Percentiles rank a stretch among this genome's conserved stretches.
phyloP scores from a whole-genome alignment of 2,113 vertebrate species.

The Nansenia antarctica region DNA sequence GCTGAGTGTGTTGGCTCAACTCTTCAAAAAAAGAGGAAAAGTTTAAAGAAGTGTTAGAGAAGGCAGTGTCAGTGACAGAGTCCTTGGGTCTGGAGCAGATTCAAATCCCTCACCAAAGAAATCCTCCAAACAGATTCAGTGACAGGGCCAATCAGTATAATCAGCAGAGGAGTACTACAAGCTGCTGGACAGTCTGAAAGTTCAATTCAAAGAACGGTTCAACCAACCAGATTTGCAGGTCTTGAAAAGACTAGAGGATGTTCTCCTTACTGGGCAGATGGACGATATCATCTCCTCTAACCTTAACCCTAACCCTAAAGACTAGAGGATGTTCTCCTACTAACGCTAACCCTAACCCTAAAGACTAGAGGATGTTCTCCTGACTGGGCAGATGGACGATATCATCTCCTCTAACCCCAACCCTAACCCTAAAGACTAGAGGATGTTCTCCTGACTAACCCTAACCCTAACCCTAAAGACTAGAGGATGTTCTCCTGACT shows the following conservation, averaged over 20 bases:
- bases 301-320: too few species aligned
- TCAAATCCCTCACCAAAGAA: constrained; percentile 22
- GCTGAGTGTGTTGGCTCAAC: constrained; percentile 12
- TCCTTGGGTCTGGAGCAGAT: constrained; percentile 10
- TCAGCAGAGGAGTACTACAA: not conserved
- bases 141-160: constrained; percentile 1
- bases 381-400: not conserved
- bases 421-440: too few species aligned
- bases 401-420: too few species aligned
- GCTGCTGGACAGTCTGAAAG: not conserved
- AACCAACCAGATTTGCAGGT: not conserved
- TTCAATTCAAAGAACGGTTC: constrained; percentile 2
- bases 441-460: too few species aligned
- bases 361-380: too few species aligned
- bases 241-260: not conserved
- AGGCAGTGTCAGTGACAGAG: constrained; percentile 13
- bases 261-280: not conserved
- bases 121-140: constrained; percentile 15
- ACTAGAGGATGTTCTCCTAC: too few species aligned
- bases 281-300: not conserved
- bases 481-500: too few species aligned
- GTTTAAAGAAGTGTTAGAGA: constrained; percentile 23
- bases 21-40: constrained; percentile 21
- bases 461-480: too few species aligned
- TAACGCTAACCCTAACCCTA: too few species aligned